These are phyloP conservation scores for Petrocephalus microphthalmus DNA, from an alignment of 2,113 vertebrate genomes.

Conservation along the genomic window DNA sequence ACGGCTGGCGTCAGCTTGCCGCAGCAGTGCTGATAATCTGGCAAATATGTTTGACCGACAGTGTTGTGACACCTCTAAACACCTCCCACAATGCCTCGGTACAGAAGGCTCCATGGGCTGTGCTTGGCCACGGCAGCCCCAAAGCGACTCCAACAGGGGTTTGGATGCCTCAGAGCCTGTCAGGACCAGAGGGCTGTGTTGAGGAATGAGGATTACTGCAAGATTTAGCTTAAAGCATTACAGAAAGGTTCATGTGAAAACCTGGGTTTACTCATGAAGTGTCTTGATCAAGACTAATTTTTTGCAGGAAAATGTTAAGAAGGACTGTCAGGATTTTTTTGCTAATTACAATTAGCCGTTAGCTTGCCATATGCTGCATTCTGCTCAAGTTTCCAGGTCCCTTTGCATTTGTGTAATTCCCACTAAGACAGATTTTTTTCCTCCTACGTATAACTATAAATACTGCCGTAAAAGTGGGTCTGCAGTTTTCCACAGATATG, in stretches of 20 bases:
- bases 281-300: not conserved
- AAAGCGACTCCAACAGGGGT: not conserved
- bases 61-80: not conserved
- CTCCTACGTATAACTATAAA: slow-evolving; percentile 12
- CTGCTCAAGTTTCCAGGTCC: not conserved
- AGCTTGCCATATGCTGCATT: slow-evolving; percentile 7
- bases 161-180: not conserved
- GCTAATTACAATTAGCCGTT: not conserved
- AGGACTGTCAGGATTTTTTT: not conserved
- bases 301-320: not conserved
- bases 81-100: not conserved
- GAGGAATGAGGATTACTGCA: not conserved
- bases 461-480: slow-evolving; percentile 1
- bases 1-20: not conserved
- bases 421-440: slow-evolving; percentile 5
- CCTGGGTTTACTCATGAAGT: not conserved
- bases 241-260: not conserved
- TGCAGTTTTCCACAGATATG: slow-evolving; percentile 1
- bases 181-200: not conserved
- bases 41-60: not conserved
- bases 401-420: not conserved
- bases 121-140: too few species aligned
- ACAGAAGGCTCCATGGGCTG: not conserved
- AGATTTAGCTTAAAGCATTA: not conserved
- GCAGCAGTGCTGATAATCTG: not conserved